These are phyloP conservation scores for Phrynocephalus versicolor DNA, from an alignment of 2,113 vertebrate genomes.

Conservation along the genomic window DNA sequence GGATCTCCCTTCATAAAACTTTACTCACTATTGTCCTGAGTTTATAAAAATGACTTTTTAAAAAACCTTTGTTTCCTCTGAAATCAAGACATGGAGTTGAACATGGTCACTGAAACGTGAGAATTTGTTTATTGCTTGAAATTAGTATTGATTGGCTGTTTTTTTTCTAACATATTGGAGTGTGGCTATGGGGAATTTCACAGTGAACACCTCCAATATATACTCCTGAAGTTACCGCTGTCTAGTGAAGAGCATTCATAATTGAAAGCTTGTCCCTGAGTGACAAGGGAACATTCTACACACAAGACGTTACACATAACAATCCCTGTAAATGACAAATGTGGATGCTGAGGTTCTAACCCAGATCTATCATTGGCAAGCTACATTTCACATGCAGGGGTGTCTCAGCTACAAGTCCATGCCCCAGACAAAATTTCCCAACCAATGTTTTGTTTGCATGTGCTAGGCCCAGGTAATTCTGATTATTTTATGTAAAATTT, in stretches of 20 bases:
- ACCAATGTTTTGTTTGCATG: neutral
- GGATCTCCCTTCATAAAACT: too few relatives aligned
- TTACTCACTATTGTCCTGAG: too few relatives aligned
- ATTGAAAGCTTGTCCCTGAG: neutral
- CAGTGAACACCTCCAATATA: neutral
- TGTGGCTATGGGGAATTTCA: neutral
- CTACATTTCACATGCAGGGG: neutral
- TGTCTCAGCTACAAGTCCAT: neutral
- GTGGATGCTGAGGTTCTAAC: neutral
- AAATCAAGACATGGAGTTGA: too few relatives aligned
- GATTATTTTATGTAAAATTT: neutral
- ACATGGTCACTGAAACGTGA: neutral
- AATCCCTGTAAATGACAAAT: neutral
- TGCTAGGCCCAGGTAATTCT: neutral
- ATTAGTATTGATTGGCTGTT: neutral
- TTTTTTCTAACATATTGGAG: neutral
- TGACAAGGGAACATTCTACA: neutral
- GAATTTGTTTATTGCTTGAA: neutral
- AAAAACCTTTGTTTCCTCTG: too few relatives aligned
- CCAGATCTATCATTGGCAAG: neutral
- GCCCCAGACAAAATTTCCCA: too few relatives aligned
- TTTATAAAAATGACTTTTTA: too few relatives aligned
- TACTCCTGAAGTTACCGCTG: neutral
- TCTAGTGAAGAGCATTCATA: too few relatives aligned
- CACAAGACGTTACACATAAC: neutral